These are phyloP conservation scores for Callinectes sapidus DNA, from an alignment of 2,888 invertebrate species.

Conservation along the genomic window DNA sequence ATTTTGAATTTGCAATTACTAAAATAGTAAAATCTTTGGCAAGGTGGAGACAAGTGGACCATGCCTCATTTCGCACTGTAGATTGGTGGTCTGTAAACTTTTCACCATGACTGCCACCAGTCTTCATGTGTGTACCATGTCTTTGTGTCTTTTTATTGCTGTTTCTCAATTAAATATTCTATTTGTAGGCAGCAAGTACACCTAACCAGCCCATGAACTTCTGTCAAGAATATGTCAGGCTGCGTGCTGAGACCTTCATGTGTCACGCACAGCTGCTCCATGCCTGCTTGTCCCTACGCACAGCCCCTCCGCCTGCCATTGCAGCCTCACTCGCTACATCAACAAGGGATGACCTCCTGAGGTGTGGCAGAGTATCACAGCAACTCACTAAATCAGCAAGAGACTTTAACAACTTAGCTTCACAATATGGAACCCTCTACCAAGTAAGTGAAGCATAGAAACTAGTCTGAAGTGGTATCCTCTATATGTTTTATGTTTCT, in stretches of 20 bases:
- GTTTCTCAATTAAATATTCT: background rate
- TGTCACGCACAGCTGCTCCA: slow-evolving; percentile 80
- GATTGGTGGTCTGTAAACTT: too few species aligned
- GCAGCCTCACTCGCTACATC: slow-evolving; percentile 77
- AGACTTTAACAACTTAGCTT: slow-evolving; percentile 84
- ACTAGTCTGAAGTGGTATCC: background rate
- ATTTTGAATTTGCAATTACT: too few species aligned
- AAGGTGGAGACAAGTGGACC: too few species aligned
- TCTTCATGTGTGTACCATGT: background rate
- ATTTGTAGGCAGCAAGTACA: slow-evolving; percentile 64
- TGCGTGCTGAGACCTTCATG: slow-evolving; percentile 69
- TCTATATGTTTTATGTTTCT: background rate
- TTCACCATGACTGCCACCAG: too few species aligned
- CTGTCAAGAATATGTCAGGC: slow-evolving; percentile 68
- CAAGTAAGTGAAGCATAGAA: slow-evolving; percentile 74
- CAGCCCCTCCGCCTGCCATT: slow-evolving; percentile 93
- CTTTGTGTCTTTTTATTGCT: background rate
- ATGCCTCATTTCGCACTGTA: too few species aligned
- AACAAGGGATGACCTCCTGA: slow-evolving; percentile 61
- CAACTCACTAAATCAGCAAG: slow-evolving; percentile 84
- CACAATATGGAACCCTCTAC: slow-evolving; percentile 85
- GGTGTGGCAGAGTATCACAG: slow-evolving; percentile 72
- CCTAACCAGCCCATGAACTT: slow-evolving; percentile 68
- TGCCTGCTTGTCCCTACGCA: slow-evolving; percentile 86
- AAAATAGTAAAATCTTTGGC: too few species aligned